phyloP scores from a whole-genome alignment of 2,797 vertebrate species.

The Enteromius viviparus region DNA sequence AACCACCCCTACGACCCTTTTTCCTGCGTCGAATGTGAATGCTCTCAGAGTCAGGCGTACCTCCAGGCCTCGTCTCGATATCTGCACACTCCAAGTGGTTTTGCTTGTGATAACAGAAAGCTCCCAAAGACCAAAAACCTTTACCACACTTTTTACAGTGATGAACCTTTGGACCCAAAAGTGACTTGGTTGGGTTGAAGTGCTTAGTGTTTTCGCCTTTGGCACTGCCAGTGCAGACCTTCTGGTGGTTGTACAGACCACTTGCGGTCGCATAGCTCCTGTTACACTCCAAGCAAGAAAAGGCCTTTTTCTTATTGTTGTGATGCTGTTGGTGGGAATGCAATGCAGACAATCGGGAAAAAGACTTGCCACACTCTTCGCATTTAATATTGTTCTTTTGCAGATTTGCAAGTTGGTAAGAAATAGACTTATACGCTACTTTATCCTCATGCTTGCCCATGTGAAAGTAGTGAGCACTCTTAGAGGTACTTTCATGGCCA shows the following conservation, averaged over 20 bases:
- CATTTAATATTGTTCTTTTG: slow-evolving; percentile 70
- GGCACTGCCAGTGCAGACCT: slow-evolving; percentile 64
- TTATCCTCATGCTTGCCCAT: slow-evolving; percentile 64
- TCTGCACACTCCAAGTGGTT: slow-evolving; percentile 72
- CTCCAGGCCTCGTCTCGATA: slow-evolving; percentile 60
- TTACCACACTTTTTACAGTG: slow-evolving; percentile 82
- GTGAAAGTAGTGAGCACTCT: slow-evolving; percentile 65
- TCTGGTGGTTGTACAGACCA: slow-evolving; percentile 73
- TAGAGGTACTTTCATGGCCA: slow-evolving; percentile 66
- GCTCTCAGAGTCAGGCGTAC: not conserved
- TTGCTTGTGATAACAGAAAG: slow-evolving; percentile 80
- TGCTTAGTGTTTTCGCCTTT: slow-evolving; percentile 62
- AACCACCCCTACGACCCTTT: slow-evolving; percentile 62
- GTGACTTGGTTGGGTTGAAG: slow-evolving; percentile 83
- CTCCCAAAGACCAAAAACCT: slow-evolving; percentile 83
- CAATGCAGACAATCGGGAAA: slow-evolving; percentile 74
- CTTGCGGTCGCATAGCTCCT: slow-evolving; percentile 69
- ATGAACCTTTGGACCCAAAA: slow-evolving; percentile 80
- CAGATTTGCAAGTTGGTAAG: slow-evolving; percentile 61
- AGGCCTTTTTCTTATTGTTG: slow-evolving; percentile 68
- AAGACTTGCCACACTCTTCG: slow-evolving; percentile 72
- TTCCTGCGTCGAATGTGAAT: slow-evolving; percentile 74
- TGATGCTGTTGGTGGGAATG: slow-evolving; percentile 77
- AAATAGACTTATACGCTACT: slow-evolving; percentile 57
- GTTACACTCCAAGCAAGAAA: slow-evolving; percentile 73